Evolutionary conservation across 2,797 vertebrate genomes (phyloP).

Genomic region (Rachycentron canadum): DNA sequence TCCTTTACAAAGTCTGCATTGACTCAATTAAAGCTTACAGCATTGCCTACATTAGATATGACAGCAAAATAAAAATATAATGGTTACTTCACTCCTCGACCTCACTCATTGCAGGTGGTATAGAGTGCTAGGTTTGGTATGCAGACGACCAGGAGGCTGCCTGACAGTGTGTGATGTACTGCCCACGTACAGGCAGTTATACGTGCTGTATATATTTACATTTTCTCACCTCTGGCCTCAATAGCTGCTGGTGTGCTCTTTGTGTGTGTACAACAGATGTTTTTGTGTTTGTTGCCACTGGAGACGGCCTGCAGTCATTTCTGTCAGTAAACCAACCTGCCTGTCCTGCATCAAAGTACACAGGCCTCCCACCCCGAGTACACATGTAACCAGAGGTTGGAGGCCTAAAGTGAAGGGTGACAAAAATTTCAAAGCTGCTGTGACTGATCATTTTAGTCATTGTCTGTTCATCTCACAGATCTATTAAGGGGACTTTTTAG

Average conservation of each 20-base stretch:
- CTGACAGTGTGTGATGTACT: constrained; percentile 25
- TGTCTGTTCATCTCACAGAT: neutral
- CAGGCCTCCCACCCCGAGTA: neutral
- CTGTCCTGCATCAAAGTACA: neutral
- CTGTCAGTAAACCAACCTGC: neutral
- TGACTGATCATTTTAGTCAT: neutral
- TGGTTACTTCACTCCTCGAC: neutral
- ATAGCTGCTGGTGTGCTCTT: neutral
- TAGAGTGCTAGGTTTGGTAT: constrained; percentile 16
- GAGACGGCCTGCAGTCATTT: constrained; percentile 9
- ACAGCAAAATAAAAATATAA: neutral
- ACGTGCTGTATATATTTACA: constrained; percentile 40
- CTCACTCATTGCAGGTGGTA: neutral
- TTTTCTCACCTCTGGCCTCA: constrained; percentile 13
- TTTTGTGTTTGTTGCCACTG: constrained; percentile 13
- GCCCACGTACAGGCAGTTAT: too few species aligned
- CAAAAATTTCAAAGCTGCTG: too few species aligned
- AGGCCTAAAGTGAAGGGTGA: too few species aligned
- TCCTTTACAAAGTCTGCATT: too few species aligned
- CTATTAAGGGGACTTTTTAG: neutral
- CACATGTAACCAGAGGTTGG: neutral
- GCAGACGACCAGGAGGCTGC: neutral
- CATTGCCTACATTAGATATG: neutral
- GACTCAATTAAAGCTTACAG: neutral
- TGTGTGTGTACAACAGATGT: constrained; percentile 3